A percentile compares a stretch with the other conserved stretches of the same genome.
phyloP scores from a whole-genome alignment of 2,888 invertebrate genomes.

The Odontomyia ornata region DNA sequence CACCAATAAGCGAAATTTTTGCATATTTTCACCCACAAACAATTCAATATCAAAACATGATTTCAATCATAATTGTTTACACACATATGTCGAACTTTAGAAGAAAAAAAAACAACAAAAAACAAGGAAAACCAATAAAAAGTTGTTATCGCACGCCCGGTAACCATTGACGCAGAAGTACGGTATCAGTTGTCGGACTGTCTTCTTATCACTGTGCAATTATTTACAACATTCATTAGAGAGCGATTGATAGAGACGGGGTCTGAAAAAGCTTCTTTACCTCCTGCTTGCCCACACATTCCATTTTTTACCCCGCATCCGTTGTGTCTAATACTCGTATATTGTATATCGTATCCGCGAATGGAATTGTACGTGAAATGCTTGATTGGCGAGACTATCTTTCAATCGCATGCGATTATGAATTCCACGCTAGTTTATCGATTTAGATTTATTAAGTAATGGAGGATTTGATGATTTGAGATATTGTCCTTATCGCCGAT shows the following conservation, averaged over 20 bases:
- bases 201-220: constrained; percentile 33
- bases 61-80: not conserved
- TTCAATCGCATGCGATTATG: too few species aligned
- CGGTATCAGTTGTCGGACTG: not conserved
- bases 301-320: not conserved
- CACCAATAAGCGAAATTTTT: too few species aligned
- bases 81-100: not conserved
- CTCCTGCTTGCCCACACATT: not conserved
- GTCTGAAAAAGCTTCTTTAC: not conserved
- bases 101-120: not conserved
- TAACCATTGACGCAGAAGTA: not conserved
- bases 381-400: too few species aligned
- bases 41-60: not conserved
- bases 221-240: constrained; percentile 31
- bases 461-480: too few species aligned
- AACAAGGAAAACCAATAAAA: not conserved
- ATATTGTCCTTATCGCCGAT: too few species aligned
- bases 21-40: too few species aligned
- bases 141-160: not conserved
- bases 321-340: not conserved
- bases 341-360: not conserved
- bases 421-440: too few species aligned
- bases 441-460: too few species aligned
- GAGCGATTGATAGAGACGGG: not conserved
- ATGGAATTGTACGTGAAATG: not conserved